Conservation (phyloP, 2,797 vertebrate species). For the Octomys mimax region DNA sequence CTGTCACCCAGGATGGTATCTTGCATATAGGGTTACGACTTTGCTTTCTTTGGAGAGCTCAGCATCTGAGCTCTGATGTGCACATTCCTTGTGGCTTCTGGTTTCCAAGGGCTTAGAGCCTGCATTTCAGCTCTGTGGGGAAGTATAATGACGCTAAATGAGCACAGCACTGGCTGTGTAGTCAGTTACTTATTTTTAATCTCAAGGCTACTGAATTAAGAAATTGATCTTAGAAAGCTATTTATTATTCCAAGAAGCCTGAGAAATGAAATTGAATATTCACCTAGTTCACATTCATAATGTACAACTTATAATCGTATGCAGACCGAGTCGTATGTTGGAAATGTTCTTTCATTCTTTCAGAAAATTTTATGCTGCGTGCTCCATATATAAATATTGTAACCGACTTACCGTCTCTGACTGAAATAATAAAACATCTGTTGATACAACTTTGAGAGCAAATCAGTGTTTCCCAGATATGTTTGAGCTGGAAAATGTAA, state of each 20-base stretch:
- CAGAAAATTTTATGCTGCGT: slow-evolving; percentile 71
- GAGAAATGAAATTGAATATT: slow-evolving; percentile 74
- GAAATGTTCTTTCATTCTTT: slow-evolving; percentile 79
- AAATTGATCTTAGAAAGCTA: slow-evolving; percentile 69
- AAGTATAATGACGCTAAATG: slow-evolving; percentile 58
- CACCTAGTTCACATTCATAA: slow-evolving; percentile 60
- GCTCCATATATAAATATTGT: slow-evolving; percentile 27
- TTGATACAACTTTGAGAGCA: slow-evolving; percentile 75
- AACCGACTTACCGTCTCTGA: slow-evolving; percentile 55
- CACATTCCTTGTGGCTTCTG: background rate
- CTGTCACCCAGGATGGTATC: background rate
- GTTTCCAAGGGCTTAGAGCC: slow-evolving; percentile 40
- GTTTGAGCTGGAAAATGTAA: slow-evolving; percentile 39
- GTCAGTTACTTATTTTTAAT: slow-evolving; percentile 79
- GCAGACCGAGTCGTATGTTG: slow-evolving; percentile 57
- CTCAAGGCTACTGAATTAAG: slow-evolving; percentile 64
- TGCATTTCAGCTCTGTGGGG: slow-evolving; percentile 45
- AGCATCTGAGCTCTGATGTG: background rate
- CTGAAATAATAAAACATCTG: slow-evolving; percentile 72
- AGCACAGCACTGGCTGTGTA: slow-evolving; percentile 68
- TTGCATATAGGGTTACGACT: background rate
- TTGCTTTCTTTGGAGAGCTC: slow-evolving; percentile 22
- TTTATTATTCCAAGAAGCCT: slow-evolving; percentile 60
- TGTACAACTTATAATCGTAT: slow-evolving; percentile 74
- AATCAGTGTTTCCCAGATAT: slow-evolving; percentile 70